These are phyloP conservation scores for Aradophagus sp. DNA, from an alignment of 1,140 invertebrate genomes.

Conservation along the genomic window DNA sequence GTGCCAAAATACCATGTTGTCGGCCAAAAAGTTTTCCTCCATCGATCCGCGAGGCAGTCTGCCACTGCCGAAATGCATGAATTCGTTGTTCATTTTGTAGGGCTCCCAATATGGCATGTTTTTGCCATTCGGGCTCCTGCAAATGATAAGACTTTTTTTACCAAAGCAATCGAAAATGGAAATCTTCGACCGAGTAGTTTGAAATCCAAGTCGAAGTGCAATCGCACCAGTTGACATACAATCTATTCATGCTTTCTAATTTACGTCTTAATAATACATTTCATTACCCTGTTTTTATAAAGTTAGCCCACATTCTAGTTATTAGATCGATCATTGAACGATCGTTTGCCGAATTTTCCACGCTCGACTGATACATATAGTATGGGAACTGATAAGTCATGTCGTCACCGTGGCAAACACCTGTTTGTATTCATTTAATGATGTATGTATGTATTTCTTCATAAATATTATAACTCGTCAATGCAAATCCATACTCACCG, in stretches of 20 bases:
- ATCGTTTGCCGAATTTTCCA: conserved; percentile 61
- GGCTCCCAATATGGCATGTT: conserved; percentile 59
- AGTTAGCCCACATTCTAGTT: conserved; percentile 72
- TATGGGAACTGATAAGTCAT: conserved; percentile 72
- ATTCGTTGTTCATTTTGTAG: conserved; percentile 57
- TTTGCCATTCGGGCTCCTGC: conserved; percentile 59
- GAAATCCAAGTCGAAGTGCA: no score
- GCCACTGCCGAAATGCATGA: conserved; percentile 61
- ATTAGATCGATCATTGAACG: conserved; percentile 68
- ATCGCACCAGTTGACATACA: no score
- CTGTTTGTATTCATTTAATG: conserved; percentile 57
- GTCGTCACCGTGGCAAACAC: conserved; percentile 73
- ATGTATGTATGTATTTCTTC: no score
- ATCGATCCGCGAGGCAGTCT: conserved; percentile 52
- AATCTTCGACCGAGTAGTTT: no score
- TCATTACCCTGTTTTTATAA: conserved; percentile 70
- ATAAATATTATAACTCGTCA: no score
- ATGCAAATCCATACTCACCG: conserved; percentile 55
- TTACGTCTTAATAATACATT: no score
- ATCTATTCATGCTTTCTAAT: no score
- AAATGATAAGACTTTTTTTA: no score
- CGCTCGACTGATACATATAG: conserved; percentile 40
- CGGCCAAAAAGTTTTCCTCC: conserved; percentile 52
- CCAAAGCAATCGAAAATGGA: no score
- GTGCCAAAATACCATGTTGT: conserved; percentile 65